phyloP scores from a whole-genome alignment of 2,113 vertebrate species.

The Pterocles burchelli region DNA sequence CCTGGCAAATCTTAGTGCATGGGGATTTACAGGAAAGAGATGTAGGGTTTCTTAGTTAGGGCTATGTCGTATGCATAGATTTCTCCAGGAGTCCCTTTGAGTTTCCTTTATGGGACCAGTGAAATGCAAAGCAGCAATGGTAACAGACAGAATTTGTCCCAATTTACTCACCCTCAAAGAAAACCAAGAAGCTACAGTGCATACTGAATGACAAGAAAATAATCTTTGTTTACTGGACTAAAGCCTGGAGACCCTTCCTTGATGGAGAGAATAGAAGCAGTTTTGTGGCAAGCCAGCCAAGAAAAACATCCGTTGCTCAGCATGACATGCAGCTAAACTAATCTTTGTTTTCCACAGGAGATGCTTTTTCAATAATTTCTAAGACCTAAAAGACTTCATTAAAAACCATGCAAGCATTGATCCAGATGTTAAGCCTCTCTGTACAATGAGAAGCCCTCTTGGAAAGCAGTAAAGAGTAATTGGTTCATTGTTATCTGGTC shows the following conservation, averaged over 20 bases:
- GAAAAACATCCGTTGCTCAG: slow-evolving; percentile 37
- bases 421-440: slow-evolving; percentile 56
- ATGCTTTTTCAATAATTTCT: slow-evolving; percentile 40
- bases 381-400: slow-evolving; percentile 51
- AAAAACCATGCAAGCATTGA: slow-evolving; percentile 19
- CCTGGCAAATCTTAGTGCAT: background rate
- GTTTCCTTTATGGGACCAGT: background rate
- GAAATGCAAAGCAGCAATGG: background rate
- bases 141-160: background rate
- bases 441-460: background rate
- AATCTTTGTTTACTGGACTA: slow-evolving; percentile 8
- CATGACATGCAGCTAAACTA: slow-evolving; percentile 24
- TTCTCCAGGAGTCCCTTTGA: background rate
- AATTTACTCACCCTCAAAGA: background rate
- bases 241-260: background rate
- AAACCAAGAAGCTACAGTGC: background rate
- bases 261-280: background rate
- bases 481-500: background rate
- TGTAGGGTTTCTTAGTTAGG: background rate
- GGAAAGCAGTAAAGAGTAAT: slow-evolving; percentile 27
- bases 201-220: background rate
- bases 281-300: slow-evolving; percentile 1
- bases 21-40: background rate
- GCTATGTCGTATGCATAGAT: fast-evolving
- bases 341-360: slow-evolving; percentile 50